Evolutionary conservation across 2,113 vertebrate genomes (phyloP), one percentile per base, ranked within the genome.

Genomic region (Chionis minor): DNA sequence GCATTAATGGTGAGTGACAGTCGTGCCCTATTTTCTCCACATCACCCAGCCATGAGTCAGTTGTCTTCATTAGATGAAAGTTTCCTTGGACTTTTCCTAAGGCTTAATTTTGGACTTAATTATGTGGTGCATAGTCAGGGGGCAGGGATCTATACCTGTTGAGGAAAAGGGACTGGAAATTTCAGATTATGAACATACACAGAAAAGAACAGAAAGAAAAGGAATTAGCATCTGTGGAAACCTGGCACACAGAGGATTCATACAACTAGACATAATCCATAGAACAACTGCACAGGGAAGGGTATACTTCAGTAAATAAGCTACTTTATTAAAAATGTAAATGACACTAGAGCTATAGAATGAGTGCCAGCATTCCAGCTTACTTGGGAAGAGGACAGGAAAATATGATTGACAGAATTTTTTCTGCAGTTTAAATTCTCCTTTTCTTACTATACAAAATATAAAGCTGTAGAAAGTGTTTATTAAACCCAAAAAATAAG

Each of bases 301-400:
- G 9, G 24, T 56, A 54, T 81, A 75, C 52, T 86, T 94, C 45
- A 88, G 58, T 58, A 96, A 94, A 91, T 94, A 94, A 95, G 54
- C 84, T 92, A n/a, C 79, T 95, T 94, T 81, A 91, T 95, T 96
- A 95, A 94, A 92, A 89, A 97, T 95, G 84, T 77, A 95, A 96
- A 97, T 95, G 14, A 63, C 42, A 52, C 35, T 84, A 59, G 12
- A 88, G 18, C 38, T 91, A 35, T 49, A 87, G 78, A 81, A 82
- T 14, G 38, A 58, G 24, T 88, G 84, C 59, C 92, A 94, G 8
- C 49, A 49, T 82, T 90, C 79, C 54, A 75, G 66, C 22, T 96
- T 89, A 45, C 30, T 73, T 0, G 0, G 59, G 40, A 96, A 92
- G 72, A 96, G 88, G 84, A 81, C 35, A 91, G 52, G 27, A 86